Evolutionary conservation across 2,797 vertebrate genomes (phyloP), one percentile per base, ranked within the genome.

Genomic region (Pempheris klunzingeri): DNA sequence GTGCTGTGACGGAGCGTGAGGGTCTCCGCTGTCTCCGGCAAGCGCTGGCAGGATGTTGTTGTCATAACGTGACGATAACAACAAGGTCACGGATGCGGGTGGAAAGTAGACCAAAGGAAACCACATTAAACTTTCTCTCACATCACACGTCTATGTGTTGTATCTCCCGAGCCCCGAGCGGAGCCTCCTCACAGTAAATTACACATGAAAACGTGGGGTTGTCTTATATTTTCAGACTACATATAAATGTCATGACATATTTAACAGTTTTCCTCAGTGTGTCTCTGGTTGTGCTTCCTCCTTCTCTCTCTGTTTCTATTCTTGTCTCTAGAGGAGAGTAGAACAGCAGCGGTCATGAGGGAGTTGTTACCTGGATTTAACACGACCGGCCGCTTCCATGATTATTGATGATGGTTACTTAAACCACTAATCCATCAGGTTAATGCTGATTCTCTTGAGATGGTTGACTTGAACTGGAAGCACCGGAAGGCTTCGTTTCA

Each of bases 311-410:
- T 52, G 9, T 22, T 52, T 61, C 26, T 50, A 44, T 34, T 73
- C 1, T 47, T 46, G 68, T 50, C 63, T 75, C 52, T 20, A 2
- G 74, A 71, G 72, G 73, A 74, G 73, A 57, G 77, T 47, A 81
- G 67, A 83, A 83, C 71, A 81, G 43, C 57, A 41, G 55, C 6
- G 63, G 62, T 77, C 76, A 61, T 0, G 13, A 50, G 78, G 64
- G 84, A 78, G 64, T 62, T 63, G 67, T 85, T 81, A 77, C 71
- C 68, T 81, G 74, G 78, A 74, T 82, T 86, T 81, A 85, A 76
- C 60, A 74, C 20, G 2, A 63, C 59, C 17, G 7, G 64, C 81
- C 78, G 80, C 55, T 63, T 74, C 26, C 50, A 32, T 72, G 28
- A 74, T 74, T 77, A 67, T 59, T 76, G 58, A 68, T 65, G 39